Evolutionary conservation across 2,797 vertebrate genomes (phyloP).

Genomic region (Neoniphon sammara): DNA sequence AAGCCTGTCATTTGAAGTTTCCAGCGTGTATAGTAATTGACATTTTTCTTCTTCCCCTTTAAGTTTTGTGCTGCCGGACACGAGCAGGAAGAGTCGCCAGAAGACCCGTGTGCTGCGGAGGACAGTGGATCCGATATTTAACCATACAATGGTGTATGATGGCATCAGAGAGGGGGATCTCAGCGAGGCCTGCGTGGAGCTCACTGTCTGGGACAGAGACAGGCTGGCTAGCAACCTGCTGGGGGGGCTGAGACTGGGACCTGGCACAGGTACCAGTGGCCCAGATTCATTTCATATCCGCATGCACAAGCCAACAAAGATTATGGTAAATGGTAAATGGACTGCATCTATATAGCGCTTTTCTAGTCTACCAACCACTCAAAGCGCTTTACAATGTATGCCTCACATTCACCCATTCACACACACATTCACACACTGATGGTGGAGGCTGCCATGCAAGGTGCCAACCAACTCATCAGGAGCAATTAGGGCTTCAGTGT

Average conservation of each 20-base stretch:
- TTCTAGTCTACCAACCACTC: too few relatives aligned
- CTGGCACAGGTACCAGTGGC: slow-evolving; percentile 88
- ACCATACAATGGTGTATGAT: slow-evolving; percentile 99
- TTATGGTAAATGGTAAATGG: too few relatives aligned
- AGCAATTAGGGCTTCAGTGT: too few relatives aligned
- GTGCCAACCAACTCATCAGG: too few relatives aligned
- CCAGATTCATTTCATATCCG: background rate
- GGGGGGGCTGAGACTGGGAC: slow-evolving; percentile 92
- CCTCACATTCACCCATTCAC: too few relatives aligned
- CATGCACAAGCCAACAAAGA: too few relatives aligned
- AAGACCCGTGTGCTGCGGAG: slow-evolving; percentile 92
- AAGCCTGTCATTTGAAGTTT: background rate
- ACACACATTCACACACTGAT: too few relatives aligned
- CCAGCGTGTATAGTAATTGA: background rate
- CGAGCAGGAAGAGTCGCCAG: slow-evolving; percentile 95
- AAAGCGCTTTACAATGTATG: too few relatives aligned
- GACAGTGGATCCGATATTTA: slow-evolving; percentile 89
- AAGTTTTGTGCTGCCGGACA: slow-evolving; percentile 95
- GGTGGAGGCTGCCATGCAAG: too few relatives aligned
- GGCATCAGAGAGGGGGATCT: slow-evolving; percentile 91
- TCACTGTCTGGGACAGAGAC: slow-evolving; percentile 95
- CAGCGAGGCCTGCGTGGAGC: slow-evolving; percentile 92
- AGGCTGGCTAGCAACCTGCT: slow-evolving; percentile 91
- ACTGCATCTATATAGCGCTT: too few relatives aligned
- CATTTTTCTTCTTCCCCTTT: slow-evolving; percentile 2